A percentile compares a stretch with the other conserved stretches of the same genome.
Evolutionary conservation across 1,140 invertebrate species (phyloP).

Genomic region (Aphelenchoides avenae): DNA sequence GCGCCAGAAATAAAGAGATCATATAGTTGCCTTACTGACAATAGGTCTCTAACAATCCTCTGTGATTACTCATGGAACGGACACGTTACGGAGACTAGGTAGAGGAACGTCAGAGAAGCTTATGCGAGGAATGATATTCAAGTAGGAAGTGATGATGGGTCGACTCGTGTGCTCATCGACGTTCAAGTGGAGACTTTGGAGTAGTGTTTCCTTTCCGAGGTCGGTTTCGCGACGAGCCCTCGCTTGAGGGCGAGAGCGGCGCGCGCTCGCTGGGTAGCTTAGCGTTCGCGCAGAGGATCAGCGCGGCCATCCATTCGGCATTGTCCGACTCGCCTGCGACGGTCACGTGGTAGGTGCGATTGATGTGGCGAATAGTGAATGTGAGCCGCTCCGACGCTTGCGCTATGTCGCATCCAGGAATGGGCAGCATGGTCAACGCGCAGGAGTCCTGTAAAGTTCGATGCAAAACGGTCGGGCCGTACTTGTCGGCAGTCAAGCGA

Average conservation of each 20-base stretch:
- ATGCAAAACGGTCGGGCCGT: constrained; percentile 6
- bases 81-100: too few relatives aligned
- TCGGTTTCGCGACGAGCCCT: neutral
- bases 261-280: constrained; percentile 35
- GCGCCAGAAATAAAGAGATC: too few relatives aligned
- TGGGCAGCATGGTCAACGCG: constrained; percentile 40
- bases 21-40: too few relatives aligned
- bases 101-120: too few relatives aligned
- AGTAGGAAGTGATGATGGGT: neutral
- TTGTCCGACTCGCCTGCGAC: constrained; percentile 32
- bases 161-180: too few relatives aligned
- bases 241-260: neutral
- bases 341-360: constrained; percentile 26
- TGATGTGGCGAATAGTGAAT: constrained; percentile 33
- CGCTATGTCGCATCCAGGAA: constrained; percentile 42
- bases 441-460: constrained; percentile 29
- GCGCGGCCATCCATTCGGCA: constrained; percentile 47
- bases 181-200: too few relatives aligned
- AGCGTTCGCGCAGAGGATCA: constrained; percentile 42
- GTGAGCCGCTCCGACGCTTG: constrained; percentile 27
- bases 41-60: too few relatives aligned
- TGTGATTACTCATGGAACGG: too few relatives aligned
- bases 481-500: neutral
- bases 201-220: too few relatives aligned
- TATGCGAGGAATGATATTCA: too few relatives aligned